phyloP scores from a whole-genome alignment of 2,113 vertebrate genomes.

The Caranx melampygus region DNA sequence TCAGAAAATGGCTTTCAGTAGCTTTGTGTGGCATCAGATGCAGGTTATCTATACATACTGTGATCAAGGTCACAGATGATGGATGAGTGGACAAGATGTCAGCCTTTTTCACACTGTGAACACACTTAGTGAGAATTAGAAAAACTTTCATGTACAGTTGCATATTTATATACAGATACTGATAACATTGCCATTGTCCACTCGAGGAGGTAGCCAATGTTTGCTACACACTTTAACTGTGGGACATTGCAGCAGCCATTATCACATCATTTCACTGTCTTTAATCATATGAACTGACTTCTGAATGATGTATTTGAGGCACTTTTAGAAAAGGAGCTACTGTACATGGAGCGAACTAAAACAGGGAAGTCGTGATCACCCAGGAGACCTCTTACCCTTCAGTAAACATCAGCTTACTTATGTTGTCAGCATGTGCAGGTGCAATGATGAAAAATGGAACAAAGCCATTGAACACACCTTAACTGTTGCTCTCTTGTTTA shows the following conservation, averaged over 20 bases:
- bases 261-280: too few species aligned
- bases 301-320: neutral
- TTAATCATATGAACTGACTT: too few species aligned
- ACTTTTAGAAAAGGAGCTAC: neutral
- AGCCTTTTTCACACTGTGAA: too few species aligned
- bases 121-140: too few species aligned
- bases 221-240: too few species aligned
- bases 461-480: constrained; percentile 16
- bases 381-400: neutral
- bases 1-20: constrained; percentile 66
- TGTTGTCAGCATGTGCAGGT: neutral
- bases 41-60: constrained; percentile 6
- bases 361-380: neutral
- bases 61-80: constrained; percentile 30
- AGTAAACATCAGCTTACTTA: constrained; percentile 2
- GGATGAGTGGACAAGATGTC: neutral
- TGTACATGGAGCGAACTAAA: neutral
- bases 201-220: too few species aligned
- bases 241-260: neutral
- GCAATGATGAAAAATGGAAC: constrained; percentile 26
- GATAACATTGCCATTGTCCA: neutral
- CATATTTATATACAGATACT: neutral
- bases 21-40: constrained; percentile 5
- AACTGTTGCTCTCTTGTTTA: constrained; percentile 4
- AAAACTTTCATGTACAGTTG: neutral